Base-by-base conservation (phyloP, 2,113 vertebrate species). In the Nycticryphes semicollaris region DNA sequence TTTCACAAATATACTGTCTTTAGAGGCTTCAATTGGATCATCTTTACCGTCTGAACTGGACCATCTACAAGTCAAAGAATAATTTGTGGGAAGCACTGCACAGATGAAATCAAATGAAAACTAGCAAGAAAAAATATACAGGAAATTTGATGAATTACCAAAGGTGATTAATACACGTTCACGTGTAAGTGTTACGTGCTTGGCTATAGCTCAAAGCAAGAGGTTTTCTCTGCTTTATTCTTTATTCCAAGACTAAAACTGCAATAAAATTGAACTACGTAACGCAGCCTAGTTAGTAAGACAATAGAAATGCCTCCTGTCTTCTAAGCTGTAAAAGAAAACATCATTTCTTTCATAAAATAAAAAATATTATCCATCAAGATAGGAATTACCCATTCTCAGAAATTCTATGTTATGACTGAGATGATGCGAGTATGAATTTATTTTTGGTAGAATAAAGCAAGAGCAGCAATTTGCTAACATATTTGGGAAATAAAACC, bases 1-100 rank as follows among this genome's bases (percentile, higher is more conserved):
- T 98, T 99, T 99, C 92, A 99, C 98, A 96, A 99, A 99, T 97
- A 99, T 98, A 66, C 99, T 99, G 87, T 99, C 99, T 94, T 99
- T 99, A 81, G 99, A 98, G 23, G 98, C 98, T 96, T 99, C 99
- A 85, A 99, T 98, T 33, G 99, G 99, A 97, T 99, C 99, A 69
- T 99, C 99, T 79, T 95, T 99, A 21, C 98, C 98, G 74, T 99
- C 99, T 9, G 98, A 98, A 67, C 97, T 97, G 23, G 98, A 98
- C 99, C 99, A 99, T 41, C 99, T 99, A 85, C 60, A 98, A 98
- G 72, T 56, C 35, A 93, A 88, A 94, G 57, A 69, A 90, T 15
- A 89, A 73, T 41, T 79, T 57, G 6, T 35, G 16, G 30, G 31
- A 64, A 90, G 28, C 73, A 79, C 15, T 27, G 43, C 43, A 92